Conservation (phyloP, 2,113 vertebrate species). For the Pterocles gutturalis region DNA sequence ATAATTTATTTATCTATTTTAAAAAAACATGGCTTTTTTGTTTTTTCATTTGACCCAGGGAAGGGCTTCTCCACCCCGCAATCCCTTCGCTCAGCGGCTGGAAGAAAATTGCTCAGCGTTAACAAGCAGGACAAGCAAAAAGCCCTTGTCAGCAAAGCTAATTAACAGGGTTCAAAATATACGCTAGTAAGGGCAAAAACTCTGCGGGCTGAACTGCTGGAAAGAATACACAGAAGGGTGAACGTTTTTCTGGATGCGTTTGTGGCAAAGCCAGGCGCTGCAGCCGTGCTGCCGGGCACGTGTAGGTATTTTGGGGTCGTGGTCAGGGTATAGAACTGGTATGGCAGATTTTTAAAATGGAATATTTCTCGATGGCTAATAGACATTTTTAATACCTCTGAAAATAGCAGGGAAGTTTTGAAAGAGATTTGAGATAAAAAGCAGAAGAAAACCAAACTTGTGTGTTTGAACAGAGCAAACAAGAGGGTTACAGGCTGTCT, state of each 20-base stretch:
- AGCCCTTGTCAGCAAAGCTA: no score
- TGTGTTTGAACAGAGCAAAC: neutral
- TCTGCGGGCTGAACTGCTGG: accelerated
- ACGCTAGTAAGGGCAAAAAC: no score
- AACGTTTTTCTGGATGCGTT: accelerated
- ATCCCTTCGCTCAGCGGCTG: accelerated
- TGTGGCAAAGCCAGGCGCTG: neutral
- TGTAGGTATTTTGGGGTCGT: accelerated
- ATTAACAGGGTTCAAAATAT: accelerated
- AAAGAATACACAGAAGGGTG: accelerated
- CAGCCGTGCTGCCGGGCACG: no score
- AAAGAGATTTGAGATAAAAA: neutral
- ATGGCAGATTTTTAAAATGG: accelerated
- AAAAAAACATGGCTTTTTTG: no score
- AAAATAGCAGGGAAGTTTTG: neutral
- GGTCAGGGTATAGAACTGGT: no score
- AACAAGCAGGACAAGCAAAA: neutral
- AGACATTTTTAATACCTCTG: neutral
- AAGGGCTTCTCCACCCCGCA: neutral
- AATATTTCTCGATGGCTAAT: accelerated
- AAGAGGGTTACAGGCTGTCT: no score
- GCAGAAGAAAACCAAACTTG: neutral
- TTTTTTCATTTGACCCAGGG: no score
- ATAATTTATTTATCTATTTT: no score
- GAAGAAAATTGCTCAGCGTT: neutral